A percentile compares a stretch with the other conserved stretches of the same genome.
These are phyloP conservation scores for Melanostoma scalare DNA, from an alignment of 2,888 invertebrate species.

Conservation along the genomic window DNA sequence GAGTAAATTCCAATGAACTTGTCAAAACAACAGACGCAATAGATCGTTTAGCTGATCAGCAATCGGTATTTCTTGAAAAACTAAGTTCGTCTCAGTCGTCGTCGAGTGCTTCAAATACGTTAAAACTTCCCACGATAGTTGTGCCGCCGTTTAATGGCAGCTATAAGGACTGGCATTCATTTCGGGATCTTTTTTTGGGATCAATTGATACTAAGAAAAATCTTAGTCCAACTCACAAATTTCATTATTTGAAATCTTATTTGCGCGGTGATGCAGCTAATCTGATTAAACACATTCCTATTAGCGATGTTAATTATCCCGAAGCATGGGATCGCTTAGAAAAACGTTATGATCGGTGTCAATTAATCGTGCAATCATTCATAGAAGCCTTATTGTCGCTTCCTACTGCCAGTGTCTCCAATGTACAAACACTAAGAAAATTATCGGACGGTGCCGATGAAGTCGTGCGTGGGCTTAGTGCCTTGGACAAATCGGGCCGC, in stretches of 20 bases:
- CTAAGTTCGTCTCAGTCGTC: too few species aligned
- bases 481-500: neutral
- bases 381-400: constrained; percentile 33
- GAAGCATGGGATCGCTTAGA: constrained; percentile 38
- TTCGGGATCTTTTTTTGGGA: constrained; percentile 9
- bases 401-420: neutral
- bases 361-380: constrained; percentile 35
- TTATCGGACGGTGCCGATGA: constrained; percentile 34
- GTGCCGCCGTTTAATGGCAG: constrained; percentile 44
- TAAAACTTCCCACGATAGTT: too few species aligned
- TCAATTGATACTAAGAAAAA: too few species aligned
- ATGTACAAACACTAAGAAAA: neutral
- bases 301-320: constrained; percentile 39
- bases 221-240: too few species aligned
- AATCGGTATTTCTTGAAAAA: too few species aligned
- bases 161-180: constrained; percentile 45
- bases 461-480: constrained; percentile 30
- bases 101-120: too few species aligned
- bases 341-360: constrained; percentile 28
- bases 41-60: too few species aligned
- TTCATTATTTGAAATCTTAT: too few species aligned
- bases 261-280: constrained; percentile 10
- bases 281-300: constrained; percentile 40
- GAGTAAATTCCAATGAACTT: too few species aligned
- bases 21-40: too few species aligned